Percentiles rank a stretch among this genome's conserved stretches.
phyloP scores from a whole-genome alignment of 2,797 vertebrate genomes.

The Trichosurus vulpecula region DNA sequence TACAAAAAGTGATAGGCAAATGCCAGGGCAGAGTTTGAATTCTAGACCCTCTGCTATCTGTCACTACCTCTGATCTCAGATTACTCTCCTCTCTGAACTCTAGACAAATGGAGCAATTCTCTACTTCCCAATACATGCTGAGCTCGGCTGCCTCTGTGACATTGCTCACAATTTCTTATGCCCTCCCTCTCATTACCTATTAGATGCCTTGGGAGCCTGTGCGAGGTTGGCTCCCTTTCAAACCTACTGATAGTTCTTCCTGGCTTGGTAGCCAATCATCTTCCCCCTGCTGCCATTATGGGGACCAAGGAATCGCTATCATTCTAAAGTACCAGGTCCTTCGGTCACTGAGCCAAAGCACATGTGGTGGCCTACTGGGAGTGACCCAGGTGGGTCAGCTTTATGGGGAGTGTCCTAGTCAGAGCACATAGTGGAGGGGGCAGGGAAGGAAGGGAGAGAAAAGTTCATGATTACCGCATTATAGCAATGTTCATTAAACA shows the following conservation, averaged over 20 bases:
- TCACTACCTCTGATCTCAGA: neutral
- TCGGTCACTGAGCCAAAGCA: neutral
- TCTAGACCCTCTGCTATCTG: neutral
- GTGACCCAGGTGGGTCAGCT: neutral
- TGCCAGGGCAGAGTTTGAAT: neutral
- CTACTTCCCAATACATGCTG: neutral
- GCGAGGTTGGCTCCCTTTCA: neutral
- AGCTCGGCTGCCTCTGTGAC: neutral
- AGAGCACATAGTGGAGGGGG: neutral
- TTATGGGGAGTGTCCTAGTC: neutral
- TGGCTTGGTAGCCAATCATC: neutral
- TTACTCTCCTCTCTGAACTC: neutral
- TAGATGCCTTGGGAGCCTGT: neutral
- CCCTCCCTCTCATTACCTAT: neutral
- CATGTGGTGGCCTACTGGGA: neutral
- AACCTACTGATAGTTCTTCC: neutral
- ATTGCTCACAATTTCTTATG: neutral
- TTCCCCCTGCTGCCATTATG: neutral
- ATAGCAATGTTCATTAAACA: neutral
- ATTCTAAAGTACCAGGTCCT: neutral
- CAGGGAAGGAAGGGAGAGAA: neutral
- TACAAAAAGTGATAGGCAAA: neutral
- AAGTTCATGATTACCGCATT: neutral
- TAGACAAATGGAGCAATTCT: neutral
- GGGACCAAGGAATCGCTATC: neutral